Evolutionary conservation across 2,888 invertebrate genomes (phyloP).

Genomic region (Hyposoter dolosus): DNA sequence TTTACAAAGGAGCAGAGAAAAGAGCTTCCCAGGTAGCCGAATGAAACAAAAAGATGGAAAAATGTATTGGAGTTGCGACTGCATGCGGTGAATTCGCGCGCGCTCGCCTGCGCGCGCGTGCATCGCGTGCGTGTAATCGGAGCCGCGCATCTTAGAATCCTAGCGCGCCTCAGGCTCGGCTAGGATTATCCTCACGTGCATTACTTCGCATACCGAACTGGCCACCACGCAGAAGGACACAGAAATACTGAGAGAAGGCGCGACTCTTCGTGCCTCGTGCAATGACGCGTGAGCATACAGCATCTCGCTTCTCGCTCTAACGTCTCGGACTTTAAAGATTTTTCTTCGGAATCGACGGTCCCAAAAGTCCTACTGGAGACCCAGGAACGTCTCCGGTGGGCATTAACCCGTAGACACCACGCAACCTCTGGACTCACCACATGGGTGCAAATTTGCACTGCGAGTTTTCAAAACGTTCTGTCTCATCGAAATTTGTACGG

Average conservation of each 20-base stretch:
- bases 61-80: slow-evolving; percentile 17
- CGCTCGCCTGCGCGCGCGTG: slow-evolving; percentile 60
- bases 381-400: no score
- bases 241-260: slow-evolving; percentile 55
- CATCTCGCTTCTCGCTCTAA: background rate
- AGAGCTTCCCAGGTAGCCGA: slow-evolving; percentile 54
- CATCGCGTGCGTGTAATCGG: slow-evolving; percentile 81
- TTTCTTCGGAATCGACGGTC: no score
- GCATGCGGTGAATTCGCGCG: slow-evolving; percentile 19
- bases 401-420: no score
- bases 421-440: no score
- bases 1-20: slow-evolving; percentile 7
- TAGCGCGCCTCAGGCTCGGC: slow-evolving; percentile 73
- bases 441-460: no score
- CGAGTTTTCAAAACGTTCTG: no score
- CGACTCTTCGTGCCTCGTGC: slow-evolving; percentile 46
- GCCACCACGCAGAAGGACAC: slow-evolving; percentile 46
- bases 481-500: no score
- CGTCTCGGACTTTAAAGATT: background rate
- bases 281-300: slow-evolving; percentile 55
- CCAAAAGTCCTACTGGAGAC: no score
- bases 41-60: slow-evolving; percentile 23
- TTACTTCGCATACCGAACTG: slow-evolving; percentile 73
- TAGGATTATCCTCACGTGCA: slow-evolving; percentile 71
- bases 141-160: slow-evolving; percentile 75